phyloP scores from a whole-genome alignment of 2,888 invertebrate species.

The Yponomeuta sedellus region DNA sequence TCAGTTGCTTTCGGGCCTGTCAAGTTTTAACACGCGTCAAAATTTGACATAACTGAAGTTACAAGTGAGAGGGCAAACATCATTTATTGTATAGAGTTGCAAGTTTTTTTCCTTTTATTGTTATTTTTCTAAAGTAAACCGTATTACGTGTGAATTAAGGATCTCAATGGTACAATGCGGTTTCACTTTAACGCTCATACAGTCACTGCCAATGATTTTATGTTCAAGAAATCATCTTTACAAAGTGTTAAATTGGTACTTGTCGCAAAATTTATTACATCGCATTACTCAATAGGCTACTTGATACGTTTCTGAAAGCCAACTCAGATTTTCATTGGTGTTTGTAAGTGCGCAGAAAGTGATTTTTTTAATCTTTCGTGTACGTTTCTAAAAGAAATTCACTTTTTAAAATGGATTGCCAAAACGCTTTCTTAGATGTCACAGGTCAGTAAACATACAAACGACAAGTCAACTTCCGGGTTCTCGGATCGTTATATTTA shows the following conservation, averaged over 20 bases:
- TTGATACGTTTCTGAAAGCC: background rate
- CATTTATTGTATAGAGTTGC: background rate
- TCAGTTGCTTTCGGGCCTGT: background rate
- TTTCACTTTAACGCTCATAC: conserved; percentile 30
- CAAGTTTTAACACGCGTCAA: background rate
- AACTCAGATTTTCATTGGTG: too few relatives aligned
- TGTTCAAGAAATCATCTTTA: background rate
- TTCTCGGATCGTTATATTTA: too few relatives aligned
- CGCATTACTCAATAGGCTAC: background rate
- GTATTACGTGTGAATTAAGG: conserved; percentile 40
- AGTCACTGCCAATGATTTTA: conserved; percentile 43
- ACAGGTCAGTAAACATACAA: too few relatives aligned
- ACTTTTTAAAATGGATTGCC: too few relatives aligned
- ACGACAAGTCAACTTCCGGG: too few relatives aligned
- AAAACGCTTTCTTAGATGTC: too few relatives aligned
- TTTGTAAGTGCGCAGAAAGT: too few relatives aligned
- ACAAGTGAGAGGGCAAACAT: background rate
- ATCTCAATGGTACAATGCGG: conserved; percentile 55
- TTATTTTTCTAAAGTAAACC: background rate
- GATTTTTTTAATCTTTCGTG: too few relatives aligned
- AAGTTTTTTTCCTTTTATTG: background rate
- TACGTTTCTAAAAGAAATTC: too few relatives aligned
- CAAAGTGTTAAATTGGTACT: background rate
- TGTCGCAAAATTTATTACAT: background rate
- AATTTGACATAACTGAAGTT: background rate